Percentiles rank a stretch among this genome's conserved stretches.
phyloP scores from a whole-genome alignment of 1,140 invertebrate species.

The Aphelenchoides avenae region DNA sequence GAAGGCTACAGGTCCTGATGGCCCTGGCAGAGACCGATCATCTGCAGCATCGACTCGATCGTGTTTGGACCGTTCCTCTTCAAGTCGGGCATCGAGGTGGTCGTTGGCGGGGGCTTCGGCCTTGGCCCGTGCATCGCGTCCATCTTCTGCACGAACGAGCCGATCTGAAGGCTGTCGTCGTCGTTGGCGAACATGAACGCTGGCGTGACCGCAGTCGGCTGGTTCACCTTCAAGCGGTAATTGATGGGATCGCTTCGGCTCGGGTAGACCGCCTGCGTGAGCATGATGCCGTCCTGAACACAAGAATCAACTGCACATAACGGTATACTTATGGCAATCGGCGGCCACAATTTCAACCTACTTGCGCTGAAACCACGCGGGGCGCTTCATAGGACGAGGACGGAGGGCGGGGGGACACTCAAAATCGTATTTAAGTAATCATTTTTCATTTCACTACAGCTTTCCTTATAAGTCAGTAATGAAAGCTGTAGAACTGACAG shows the following conservation, averaged over 20 bases:
- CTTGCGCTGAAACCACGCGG: no score
- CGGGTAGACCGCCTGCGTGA: slow-evolving; percentile 44
- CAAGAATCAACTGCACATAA: slow-evolving; percentile 1
- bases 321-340: no score
- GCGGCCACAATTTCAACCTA: no score
- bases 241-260: slow-evolving; percentile 6
- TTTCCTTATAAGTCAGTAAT: no score
- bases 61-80: slow-evolving; percentile 34
- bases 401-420: no score
- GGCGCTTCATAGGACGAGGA: no score
- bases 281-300: slow-evolving; percentile 39
- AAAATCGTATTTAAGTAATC: no score
- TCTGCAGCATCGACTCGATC: slow-evolving; percentile 45
- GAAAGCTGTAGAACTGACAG: no score
- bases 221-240: slow-evolving; percentile 24
- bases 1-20: slow-evolving; percentile 27
- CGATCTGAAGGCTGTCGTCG: slow-evolving; percentile 35
- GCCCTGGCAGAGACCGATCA: slow-evolving; percentile 45
- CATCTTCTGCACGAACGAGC: slow-evolving; percentile 44
- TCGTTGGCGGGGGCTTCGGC: slow-evolving; percentile 12
- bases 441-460: no score
- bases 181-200: slow-evolving; percentile 42
- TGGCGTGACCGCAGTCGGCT: background rate
- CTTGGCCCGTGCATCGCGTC: slow-evolving; percentile 28
- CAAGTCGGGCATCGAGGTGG: background rate